Conservation (phyloP, 2,888 invertebrate species). For the Liopterus haemorrhoidalis region DNA sequence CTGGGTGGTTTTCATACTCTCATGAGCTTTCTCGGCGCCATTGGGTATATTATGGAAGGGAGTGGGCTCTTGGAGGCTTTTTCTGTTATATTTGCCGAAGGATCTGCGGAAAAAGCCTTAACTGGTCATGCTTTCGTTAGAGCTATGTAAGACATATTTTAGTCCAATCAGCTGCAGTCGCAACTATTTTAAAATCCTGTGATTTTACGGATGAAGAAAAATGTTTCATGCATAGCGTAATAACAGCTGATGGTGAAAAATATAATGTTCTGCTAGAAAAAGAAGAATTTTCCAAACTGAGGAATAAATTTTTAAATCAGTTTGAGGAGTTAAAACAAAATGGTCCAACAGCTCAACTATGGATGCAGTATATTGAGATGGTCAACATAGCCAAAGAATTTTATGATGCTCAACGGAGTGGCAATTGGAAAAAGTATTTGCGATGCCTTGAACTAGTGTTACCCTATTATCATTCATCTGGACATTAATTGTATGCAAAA, state of each 20-base stretch:
- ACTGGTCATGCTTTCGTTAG: slow-evolving; percentile 37
- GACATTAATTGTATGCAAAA: slow-evolving; percentile 35
- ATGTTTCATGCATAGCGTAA: slow-evolving; percentile 29
- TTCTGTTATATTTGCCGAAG: slow-evolving; percentile 32
- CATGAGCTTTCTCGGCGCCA: slow-evolving; percentile 38
- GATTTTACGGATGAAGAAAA: slow-evolving; percentile 29
- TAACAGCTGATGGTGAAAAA: slow-evolving; percentile 26
- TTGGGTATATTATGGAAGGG: slow-evolving; percentile 40
- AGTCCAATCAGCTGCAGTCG: slow-evolving; percentile 32
- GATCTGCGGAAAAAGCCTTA: slow-evolving; percentile 35
- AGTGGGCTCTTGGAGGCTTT: slow-evolving; percentile 35
- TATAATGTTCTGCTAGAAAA: slow-evolving; percentile 11
- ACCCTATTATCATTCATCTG: slow-evolving; percentile 29
- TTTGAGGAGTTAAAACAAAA: slow-evolving; percentile 27
- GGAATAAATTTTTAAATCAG: slow-evolving; percentile 27
- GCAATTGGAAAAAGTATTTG: slow-evolving; percentile 35
- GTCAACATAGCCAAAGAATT: slow-evolving; percentile 34
- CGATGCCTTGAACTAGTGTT: slow-evolving; percentile 28
- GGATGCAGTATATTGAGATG: slow-evolving; percentile 35
- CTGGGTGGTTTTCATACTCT: slow-evolving; percentile 38
- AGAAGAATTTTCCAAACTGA: slow-evolving; percentile 25
- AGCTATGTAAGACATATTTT: slow-evolving; percentile 32
- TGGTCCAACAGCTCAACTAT: slow-evolving; percentile 32
- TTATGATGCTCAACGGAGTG: slow-evolving; percentile 35
- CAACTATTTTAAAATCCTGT: slow-evolving; percentile 29